These are phyloP conservation scores for Jacana jacana DNA, from an alignment of 2,113 vertebrate species.

Conservation along the genomic window DNA sequence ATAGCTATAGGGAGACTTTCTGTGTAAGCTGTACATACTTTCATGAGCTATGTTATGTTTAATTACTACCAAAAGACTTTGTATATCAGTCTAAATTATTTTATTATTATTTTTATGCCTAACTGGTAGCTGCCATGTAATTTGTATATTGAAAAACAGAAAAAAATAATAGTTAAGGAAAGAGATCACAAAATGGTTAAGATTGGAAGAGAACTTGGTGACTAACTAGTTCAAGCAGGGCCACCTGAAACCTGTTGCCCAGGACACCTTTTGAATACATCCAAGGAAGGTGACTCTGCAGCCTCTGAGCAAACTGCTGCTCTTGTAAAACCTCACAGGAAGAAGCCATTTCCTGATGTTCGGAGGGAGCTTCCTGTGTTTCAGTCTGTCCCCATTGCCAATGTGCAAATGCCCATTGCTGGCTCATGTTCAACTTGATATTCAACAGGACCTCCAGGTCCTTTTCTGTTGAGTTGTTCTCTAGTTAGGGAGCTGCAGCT, in stretches of 20 bases:
- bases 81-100: neutral
- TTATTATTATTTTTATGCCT: neutral
- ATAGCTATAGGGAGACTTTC: neutral
- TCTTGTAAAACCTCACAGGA: neutral
- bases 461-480: neutral
- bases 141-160: neutral
- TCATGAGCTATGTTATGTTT: rapidly evolving
- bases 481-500: too few species aligned
- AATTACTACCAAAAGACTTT: neutral
- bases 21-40: neutral
- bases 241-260: rapidly evolving
- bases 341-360: neutral
- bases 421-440: neutral
- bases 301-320: neutral
- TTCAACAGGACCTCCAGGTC: neutral
- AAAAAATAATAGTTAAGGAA: neutral
- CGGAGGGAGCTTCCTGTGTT: neutral
- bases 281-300: rapidly evolving
- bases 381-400: neutral
- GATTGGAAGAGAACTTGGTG: neutral
- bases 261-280: neutral
- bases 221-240: neutral
- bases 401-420: neutral
- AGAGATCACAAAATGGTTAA: neutral
- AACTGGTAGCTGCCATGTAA: neutral